Conservation (phyloP, 2,113 vertebrate species). For the Danio rerio region GRCz12tu NC_133188.1:11449001-11449500, state of each 20-base stretch:
- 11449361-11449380: too few species aligned
- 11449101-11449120: neutral
- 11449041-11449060: neutral
- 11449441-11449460: too few species aligned
- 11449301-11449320: too few species aligned
- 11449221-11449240: neutral
- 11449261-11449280: neutral
- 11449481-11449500: too few species aligned
- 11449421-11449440: too few species aligned
- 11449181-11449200: neutral
- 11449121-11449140: neutral
- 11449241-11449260: neutral
- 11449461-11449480: too few species aligned
- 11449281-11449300: too few species aligned
- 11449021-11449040: constrained; percentile 42
- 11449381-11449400: too few species aligned
- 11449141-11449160: neutral
- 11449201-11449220: neutral
- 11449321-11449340: too few species aligned
- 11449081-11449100: constrained; percentile 12
- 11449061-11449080: constrained; percentile 5
- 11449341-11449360: too few species aligned
- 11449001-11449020: constrained; percentile 44
- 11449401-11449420: too few species aligned
- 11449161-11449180: neutral